These are phyloP conservation scores for Drosophila rellima DNA, from an alignment of 2,888 invertebrate species.

Conservation along the genomic window DNA sequence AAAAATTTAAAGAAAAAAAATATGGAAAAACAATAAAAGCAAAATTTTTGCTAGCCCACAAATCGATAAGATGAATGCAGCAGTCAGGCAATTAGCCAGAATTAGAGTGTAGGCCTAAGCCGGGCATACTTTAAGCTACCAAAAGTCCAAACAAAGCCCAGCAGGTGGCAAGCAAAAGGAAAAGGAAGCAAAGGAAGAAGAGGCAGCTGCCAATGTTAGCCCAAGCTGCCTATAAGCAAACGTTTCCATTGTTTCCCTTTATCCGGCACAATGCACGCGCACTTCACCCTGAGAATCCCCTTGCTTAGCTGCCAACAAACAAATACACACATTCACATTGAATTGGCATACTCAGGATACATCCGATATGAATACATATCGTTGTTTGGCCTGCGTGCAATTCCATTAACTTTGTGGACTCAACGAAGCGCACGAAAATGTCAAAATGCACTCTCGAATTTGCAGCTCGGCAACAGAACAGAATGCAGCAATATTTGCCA, in stretches of 20 bases:
- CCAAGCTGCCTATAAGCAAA: slow-evolving; percentile 40
- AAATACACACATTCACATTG: slow-evolving; percentile 8
- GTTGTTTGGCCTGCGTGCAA: slow-evolving; percentile 43
- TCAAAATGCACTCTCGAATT: slow-evolving; percentile 74
- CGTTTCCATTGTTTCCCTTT: slow-evolving; percentile 36
- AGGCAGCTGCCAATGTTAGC: slow-evolving; percentile 27
- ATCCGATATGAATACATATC: slow-evolving; percentile 40
- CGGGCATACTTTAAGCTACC: neutral
- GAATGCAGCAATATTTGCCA: slow-evolving; percentile 23
- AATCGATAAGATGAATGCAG: slow-evolving; percentile 47
- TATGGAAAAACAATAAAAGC: neutral
- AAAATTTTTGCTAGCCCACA: slow-evolving; percentile 7
- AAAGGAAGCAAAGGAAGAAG: slow-evolving; percentile 14
- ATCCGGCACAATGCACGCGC: slow-evolving; percentile 26
- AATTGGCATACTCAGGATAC: slow-evolving; percentile 5
- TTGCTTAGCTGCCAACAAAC: slow-evolving; percentile 45
- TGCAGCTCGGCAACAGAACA: slow-evolving; percentile 25
- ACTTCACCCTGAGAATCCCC: slow-evolving; percentile 24
- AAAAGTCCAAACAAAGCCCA: slow-evolving; percentile 33
- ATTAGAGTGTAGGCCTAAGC: slow-evolving; percentile 8
- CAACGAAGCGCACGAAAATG: slow-evolving; percentile 75
- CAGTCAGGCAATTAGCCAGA: slow-evolving; percentile 47
- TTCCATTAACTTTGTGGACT: slow-evolving; percentile 71
- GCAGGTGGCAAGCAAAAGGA: slow-evolving; percentile 25
- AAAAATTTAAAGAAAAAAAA: slow-evolving; percentile 21